Percentiles rank a stretch among this genome's conserved stretches.
phyloP scores from a whole-genome alignment of 1,140 invertebrate genomes.

The Drosophila tristis region DNA sequence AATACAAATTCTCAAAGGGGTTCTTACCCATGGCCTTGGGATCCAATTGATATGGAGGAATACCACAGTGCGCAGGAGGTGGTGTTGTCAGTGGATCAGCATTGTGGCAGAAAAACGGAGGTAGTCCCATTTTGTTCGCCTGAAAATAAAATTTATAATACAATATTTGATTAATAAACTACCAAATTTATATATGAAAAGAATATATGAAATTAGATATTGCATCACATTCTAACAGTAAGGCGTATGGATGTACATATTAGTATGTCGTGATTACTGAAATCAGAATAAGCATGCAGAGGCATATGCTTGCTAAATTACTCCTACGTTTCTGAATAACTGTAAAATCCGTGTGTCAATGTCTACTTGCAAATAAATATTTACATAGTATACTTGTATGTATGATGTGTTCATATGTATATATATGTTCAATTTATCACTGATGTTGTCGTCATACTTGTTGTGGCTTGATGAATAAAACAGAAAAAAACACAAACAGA shows the following conservation, averaged over 20 bases:
- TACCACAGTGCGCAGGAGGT: slow-evolving; percentile 98
- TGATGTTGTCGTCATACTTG: slow-evolving; percentile 42
- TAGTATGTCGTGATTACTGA: no score
- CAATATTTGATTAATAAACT: neutral
- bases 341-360: slow-evolving; percentile 7
- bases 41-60: slow-evolving; percentile 95
- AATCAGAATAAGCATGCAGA: no score
- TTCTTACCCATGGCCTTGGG: slow-evolving; percentile 90
- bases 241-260: no score
- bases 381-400: neutral
- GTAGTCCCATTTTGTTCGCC: slow-evolving; percentile 95
- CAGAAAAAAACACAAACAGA: slow-evolving; percentile 44
- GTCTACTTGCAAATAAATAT: slow-evolving; percentile 15
- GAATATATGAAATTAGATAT: no score
- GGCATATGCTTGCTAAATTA: neutral
- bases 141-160: slow-evolving; percentile 84
- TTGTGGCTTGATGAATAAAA: slow-evolving; percentile 56
- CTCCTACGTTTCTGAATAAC: no score
- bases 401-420: slow-evolving; percentile 11
- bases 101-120: slow-evolving; percentile 95
- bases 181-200: neutral
- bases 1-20: slow-evolving; percentile 16
- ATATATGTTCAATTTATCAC: slow-evolving; percentile 39
- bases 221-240: neutral
- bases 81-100: slow-evolving; percentile 93